Evolutionary conservation across 2,113 vertebrate species (phyloP).

Genomic region (Turnix velox): DNA sequence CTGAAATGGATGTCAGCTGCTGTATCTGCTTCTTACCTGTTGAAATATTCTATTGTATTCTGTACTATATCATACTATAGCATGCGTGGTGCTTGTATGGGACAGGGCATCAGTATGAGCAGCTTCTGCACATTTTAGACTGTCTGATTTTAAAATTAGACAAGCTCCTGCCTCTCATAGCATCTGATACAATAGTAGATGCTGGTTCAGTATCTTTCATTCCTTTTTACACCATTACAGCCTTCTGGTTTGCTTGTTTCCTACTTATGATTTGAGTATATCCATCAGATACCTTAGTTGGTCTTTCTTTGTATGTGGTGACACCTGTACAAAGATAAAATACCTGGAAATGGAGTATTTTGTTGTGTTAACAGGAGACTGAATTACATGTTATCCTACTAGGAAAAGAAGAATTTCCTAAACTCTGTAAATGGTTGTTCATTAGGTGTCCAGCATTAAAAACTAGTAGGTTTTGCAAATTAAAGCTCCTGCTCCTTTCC

Average conservation of each 20-base stretch:
- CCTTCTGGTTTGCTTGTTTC: background rate
- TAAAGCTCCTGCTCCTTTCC: background rate
- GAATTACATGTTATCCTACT: background rate
- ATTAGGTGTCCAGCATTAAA: background rate
- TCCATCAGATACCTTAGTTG: background rate
- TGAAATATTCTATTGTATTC: background rate
- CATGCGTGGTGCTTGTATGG: background rate
- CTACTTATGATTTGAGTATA: background rate
- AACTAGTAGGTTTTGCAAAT: background rate
- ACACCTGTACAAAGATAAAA: background rate
- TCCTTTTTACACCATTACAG: background rate
- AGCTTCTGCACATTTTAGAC: background rate
- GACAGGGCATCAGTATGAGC: background rate
- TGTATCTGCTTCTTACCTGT: background rate
- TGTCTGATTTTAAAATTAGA: background rate
- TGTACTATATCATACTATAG: background rate
- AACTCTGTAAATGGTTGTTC: fast-evolving
- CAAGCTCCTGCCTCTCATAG: background rate
- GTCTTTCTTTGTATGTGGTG: background rate
- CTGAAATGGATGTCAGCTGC: background rate
- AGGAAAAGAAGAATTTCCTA: background rate
- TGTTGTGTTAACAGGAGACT: background rate
- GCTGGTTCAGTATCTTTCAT: background rate
- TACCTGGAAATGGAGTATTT: background rate
- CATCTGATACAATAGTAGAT: background rate